Percentiles rank a stretch among this genome's conserved stretches.
These are phyloP conservation scores for Brachionus rubens DNA, from an alignment of 1,140 invertebrate species.

Conservation along the genomic window DNA sequence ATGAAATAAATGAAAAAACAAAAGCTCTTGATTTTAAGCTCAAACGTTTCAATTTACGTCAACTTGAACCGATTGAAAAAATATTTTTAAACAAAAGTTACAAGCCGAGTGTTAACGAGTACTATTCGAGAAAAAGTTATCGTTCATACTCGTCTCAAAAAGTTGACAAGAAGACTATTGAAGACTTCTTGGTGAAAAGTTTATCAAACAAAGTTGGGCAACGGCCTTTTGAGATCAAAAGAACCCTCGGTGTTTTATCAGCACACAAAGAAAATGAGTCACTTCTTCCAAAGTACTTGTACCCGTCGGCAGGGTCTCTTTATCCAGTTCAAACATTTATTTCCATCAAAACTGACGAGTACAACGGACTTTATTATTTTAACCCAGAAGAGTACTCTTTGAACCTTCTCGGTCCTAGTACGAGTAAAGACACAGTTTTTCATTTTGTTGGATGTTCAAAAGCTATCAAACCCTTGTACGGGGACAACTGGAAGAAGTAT, in stretches of 20 bases:
- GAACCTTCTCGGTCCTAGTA: background rate
- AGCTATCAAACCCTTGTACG: background rate
- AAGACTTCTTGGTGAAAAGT: background rate
- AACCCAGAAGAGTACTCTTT: background rate
- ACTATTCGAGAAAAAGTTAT: background rate
- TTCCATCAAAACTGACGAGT: background rate
- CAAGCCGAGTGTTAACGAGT: background rate
- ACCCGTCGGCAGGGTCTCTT: background rate
- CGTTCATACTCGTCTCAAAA: background rate
- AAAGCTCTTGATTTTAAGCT: background rate
- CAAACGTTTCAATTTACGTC: background rate
- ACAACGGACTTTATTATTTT: background rate
- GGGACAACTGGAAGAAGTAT: background rate
- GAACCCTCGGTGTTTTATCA: background rate
- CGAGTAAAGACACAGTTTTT: background rate
- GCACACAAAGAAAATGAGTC: background rate
- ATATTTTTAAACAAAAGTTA: background rate
- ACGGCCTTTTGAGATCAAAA: background rate
- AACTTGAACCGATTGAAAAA: background rate
- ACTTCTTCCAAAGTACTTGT: background rate
- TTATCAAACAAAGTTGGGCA: background rate
- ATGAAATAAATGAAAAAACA: background rate
- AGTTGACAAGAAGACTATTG: background rate
- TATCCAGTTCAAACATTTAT: constrained; percentile 1
- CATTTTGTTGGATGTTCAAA: background rate